These are phyloP conservation scores for Anaspis maculata DNA, from an alignment of 2,888 invertebrate genomes.

Conservation along the genomic window DNA sequence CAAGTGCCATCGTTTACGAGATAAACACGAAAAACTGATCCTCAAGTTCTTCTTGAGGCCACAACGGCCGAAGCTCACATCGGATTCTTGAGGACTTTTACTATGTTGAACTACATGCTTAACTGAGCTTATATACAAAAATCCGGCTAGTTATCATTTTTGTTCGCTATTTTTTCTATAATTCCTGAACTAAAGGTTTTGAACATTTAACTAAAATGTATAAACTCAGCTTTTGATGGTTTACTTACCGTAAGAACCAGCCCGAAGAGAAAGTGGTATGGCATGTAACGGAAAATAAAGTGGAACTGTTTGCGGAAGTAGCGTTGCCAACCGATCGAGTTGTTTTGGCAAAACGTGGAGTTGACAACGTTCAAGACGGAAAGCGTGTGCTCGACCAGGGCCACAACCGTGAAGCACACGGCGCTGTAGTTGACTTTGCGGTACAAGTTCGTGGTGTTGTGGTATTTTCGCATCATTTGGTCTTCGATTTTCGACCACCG, in stretches of 20 bases:
- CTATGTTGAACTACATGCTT: too few relatives aligned
- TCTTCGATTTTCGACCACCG: conserved; percentile 11
- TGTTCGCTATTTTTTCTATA: too few relatives aligned
- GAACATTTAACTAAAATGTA: too few relatives aligned
- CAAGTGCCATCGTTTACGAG: too few relatives aligned
- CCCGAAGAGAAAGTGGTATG: conserved; percentile 9
- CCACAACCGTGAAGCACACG: conserved; percentile 9
- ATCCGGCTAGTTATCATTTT: too few relatives aligned
- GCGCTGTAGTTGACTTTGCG: conserved; percentile 11
- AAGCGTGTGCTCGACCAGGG: conserved; percentile 18
- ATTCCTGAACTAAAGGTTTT: too few relatives aligned
- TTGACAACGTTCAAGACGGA: conserved; percentile 12
- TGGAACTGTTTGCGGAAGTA: conserved; percentile 16
- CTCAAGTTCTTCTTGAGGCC: too few relatives aligned
- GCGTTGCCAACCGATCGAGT: conserved; percentile 14
- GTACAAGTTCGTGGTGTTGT: conserved; percentile 4
- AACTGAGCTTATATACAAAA: too few relatives aligned
- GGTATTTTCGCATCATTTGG: conserved; percentile 12
- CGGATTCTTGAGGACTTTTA: too few relatives aligned
- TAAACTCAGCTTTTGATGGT: too few relatives aligned
- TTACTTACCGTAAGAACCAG: conserved; percentile 2
- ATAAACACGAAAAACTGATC: too few relatives aligned
- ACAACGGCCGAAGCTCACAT: too few relatives aligned
- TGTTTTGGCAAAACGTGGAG: conserved; percentile 13
- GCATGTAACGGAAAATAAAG: conserved; percentile 16